phyloP scores from a whole-genome alignment of 35 echinoderm and acorn worm genomes.

The Amphiura filiformis region DNA sequence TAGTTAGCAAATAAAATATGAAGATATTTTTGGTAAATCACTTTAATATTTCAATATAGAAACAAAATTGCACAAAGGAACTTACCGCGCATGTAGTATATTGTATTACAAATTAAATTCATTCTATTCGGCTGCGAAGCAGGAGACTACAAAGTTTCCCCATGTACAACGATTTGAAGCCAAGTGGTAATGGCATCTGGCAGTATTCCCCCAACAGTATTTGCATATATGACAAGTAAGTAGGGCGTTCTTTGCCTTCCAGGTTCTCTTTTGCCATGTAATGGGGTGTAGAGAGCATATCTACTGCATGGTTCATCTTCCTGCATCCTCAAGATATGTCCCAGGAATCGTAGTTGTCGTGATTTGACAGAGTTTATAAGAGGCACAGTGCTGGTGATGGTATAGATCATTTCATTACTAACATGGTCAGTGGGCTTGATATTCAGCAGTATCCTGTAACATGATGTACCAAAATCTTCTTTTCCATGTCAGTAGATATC shows the following conservation, averaged over 20 bases:
- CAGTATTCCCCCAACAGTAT: background rate
- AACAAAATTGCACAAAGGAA: too few relatives aligned
- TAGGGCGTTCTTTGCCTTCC: background rate
- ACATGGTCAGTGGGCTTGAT: too few relatives aligned
- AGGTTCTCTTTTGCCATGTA: background rate
- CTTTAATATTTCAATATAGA: too few relatives aligned
- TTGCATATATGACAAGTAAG: background rate
- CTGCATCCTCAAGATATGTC: background rate
- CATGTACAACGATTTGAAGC: background rate
- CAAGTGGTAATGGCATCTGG: background rate
- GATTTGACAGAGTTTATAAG: background rate
- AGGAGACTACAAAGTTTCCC: background rate
- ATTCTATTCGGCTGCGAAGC: background rate
- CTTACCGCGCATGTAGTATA: too few relatives aligned
- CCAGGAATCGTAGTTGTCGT: background rate
- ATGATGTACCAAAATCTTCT: too few relatives aligned
- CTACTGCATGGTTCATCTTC: background rate
- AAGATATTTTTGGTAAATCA: too few relatives aligned
- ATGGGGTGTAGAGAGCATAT: background rate
- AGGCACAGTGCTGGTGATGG: too few relatives aligned
- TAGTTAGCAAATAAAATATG: too few relatives aligned
- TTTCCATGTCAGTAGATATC: too few relatives aligned
- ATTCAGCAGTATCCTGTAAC: too few relatives aligned
- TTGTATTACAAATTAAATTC: too few relatives aligned
- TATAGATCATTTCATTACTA: too few relatives aligned